Percentiles rank a stretch among this genome's conserved stretches.
These are phyloP conservation scores for Drosophila ironensis DNA, from an alignment of 1,140 invertebrate genomes.

Conservation along the genomic window DNA sequence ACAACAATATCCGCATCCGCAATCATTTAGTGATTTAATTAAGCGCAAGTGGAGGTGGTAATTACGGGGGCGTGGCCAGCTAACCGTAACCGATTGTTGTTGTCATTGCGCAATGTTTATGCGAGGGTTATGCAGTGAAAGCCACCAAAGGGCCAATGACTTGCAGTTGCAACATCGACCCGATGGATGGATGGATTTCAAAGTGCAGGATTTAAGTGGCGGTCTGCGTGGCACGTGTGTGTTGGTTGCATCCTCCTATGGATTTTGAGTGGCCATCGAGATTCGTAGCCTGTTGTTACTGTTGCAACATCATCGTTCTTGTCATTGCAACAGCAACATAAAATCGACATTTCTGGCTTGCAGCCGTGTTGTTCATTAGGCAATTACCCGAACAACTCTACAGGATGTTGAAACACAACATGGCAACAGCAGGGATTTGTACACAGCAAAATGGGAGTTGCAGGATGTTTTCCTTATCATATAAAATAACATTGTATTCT, in stretches of 20 bases:
- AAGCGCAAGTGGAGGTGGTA: slow-evolving; percentile 56
- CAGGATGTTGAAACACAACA: too few species aligned
- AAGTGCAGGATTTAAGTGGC: not conserved
- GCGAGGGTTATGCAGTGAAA: slow-evolving; percentile 7
- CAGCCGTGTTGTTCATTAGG: slow-evolving; percentile 55
- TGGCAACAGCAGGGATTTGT: not conserved
- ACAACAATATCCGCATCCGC: slow-evolving; percentile 53
- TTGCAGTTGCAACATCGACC: slow-evolving; percentile 47
- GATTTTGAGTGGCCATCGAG: slow-evolving; percentile 24
- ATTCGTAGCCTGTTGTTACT: slow-evolving; percentile 10
- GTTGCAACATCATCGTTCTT: slow-evolving; percentile 48
- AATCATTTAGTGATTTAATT: slow-evolving; percentile 69
- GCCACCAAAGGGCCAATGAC: slow-evolving; percentile 52
- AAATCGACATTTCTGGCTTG: not conserved
- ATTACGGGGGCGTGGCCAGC: slow-evolving; percentile 48
- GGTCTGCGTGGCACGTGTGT: slow-evolving; percentile 9
- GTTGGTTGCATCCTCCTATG: not conserved
- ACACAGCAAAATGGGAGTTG: too few species aligned
- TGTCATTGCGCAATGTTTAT: slow-evolving; percentile 35
- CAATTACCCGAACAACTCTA: slow-evolving; percentile 53
- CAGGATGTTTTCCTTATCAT: too few species aligned
- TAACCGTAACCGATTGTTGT: slow-evolving; percentile 45
- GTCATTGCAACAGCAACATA: slow-evolving; percentile 12
- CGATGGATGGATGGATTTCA: not conserved
- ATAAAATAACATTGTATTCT: too few species aligned